Evolutionary conservation across 2,113 vertebrate species (phyloP), one percentile per base, ranked within the genome.

Genomic region (Procavia capensis): DNA sequence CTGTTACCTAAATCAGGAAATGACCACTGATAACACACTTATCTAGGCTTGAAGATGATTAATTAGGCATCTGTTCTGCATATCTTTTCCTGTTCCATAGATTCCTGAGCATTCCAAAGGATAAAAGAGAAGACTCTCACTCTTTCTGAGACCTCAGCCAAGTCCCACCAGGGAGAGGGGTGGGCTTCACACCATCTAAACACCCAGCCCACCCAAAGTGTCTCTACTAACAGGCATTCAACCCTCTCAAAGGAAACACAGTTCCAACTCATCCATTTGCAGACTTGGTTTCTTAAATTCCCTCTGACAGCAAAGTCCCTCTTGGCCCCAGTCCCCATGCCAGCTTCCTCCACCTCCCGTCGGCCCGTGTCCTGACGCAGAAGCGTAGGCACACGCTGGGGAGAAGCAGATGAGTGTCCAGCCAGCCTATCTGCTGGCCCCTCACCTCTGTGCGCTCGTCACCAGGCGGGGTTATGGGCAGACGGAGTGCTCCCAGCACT

Each of bases 281-380:
- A 39, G 29, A 63, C 75, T 93, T 93, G 22, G 87, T 95, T 97
- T 96, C 94, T 92, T 63, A 80, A 97, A 96, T 95, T 29, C 43
- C 34, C 90, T 93, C 88, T 85, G 68, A 96, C 97, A 97, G 93
- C 90, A 90, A 34, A 97, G 93, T 66, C 95, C 80, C 96, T 96
- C 85, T 92, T 79, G 24, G 70, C 80, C 94, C 75, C 39, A 88
- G 85, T 82, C 79, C 82, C 85, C 70, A 22, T 10, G 85, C 88
- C 72, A 86, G 92, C 88, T 0, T 97, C 96, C 96, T 92, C 95
- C 94, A 93, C 95, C 43, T 19, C 72, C 83, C 43, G 96, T 96
- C 97, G 96, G 85, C 96, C 81, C n/a, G 0, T 72, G 93, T 94
- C 93, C 93, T 97, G 95, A 97, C 98, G 97, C 97, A 87, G 50